These are phyloP conservation scores for Ganaspis sp. DNA, from an alignment of 1,140 invertebrate genomes.

Conservation along the genomic window DNA sequence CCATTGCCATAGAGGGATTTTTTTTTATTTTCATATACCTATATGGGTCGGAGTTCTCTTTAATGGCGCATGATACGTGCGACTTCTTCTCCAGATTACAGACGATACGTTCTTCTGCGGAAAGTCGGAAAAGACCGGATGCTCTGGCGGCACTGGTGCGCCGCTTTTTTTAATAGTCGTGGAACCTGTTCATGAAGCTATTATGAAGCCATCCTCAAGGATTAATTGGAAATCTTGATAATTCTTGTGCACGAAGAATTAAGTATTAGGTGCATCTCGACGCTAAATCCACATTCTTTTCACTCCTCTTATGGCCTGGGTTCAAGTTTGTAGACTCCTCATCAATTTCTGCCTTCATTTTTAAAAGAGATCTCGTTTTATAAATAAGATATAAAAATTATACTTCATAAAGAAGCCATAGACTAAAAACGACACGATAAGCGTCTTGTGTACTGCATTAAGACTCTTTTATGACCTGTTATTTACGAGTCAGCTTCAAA, in stretches of 20 bases:
- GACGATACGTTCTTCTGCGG: conserved; percentile 27
- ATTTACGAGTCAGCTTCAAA: neutral
- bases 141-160: conserved; percentile 18
- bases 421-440: neutral
- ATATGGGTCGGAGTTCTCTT: conserved; percentile 18
- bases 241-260: conserved; percentile 19
- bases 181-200: conserved; percentile 30
- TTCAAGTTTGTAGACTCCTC: conserved; percentile 2
- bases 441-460: neutral
- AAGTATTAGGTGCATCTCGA: conserved; percentile 18
- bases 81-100: conserved; percentile 5
- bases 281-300: conserved; percentile 1
- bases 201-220: conserved; percentile 28
- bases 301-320: neutral
- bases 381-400: conserved; percentile 11
- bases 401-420: neutral
- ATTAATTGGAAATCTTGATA: conserved; percentile 31
- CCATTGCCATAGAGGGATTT: conserved; percentile 15
- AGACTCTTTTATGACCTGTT: conserved; percentile 13
- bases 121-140: conserved; percentile 27
- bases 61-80: conserved; percentile 20
- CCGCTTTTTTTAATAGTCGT: conserved; percentile 19
- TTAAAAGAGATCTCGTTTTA: neutral
- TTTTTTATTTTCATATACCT: conserved; percentile 26
- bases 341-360: neutral